Percentiles rank a stretch among this genome's conserved stretches.
These are phyloP conservation scores for Drosophila picticornis DNA, from an alignment of 2,888 invertebrate species.

Conservation along the genomic window DNA sequence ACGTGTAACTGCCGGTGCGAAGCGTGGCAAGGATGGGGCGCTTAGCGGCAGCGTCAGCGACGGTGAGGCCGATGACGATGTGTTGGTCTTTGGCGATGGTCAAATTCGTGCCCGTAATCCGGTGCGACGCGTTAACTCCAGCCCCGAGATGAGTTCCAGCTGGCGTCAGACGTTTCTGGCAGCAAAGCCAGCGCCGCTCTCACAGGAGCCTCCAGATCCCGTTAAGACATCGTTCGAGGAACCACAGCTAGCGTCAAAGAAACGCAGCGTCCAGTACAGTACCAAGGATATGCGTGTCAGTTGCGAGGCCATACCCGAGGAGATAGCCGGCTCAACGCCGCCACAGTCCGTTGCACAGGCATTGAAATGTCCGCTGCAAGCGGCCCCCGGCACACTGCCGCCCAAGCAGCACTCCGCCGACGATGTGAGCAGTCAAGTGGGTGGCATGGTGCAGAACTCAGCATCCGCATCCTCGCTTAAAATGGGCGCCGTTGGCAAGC, in stretches of 20 bases:
- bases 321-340: constrained; percentile 92
- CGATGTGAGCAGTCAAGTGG: constrained; percentile 78
- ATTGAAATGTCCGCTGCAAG: constrained; percentile 70
- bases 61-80: constrained; percentile 86
- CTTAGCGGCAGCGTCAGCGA: constrained; percentile 84
- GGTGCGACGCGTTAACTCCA: constrained; percentile 94
- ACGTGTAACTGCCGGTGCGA: constrained; percentile 83
- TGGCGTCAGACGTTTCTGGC: constrained; percentile 90
- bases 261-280: constrained; percentile 87
- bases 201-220: constrained; percentile 81
- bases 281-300: constrained; percentile 93
- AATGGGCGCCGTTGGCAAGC: constrained; percentile 86
- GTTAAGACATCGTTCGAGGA: constrained; percentile 40
- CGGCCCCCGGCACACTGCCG: constrained; percentile 65
- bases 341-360: constrained; percentile 86
- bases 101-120: constrained; percentile 89
- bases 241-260: constrained; percentile 73
- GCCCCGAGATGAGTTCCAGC: constrained; percentile 96
- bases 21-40: constrained; percentile 82
- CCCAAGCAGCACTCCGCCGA: constrained; percentile 85
- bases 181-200: constrained; percentile 77
- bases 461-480: constrained; percentile 81
- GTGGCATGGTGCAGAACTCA: constrained; percentile 78
- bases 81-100: constrained; percentile 82
- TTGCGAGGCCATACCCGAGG: constrained; percentile 96